These are phyloP conservation scores for Himalopsyche tibetana DNA, from an alignment of 2,888 invertebrate species.

Conservation along the genomic window DNA sequence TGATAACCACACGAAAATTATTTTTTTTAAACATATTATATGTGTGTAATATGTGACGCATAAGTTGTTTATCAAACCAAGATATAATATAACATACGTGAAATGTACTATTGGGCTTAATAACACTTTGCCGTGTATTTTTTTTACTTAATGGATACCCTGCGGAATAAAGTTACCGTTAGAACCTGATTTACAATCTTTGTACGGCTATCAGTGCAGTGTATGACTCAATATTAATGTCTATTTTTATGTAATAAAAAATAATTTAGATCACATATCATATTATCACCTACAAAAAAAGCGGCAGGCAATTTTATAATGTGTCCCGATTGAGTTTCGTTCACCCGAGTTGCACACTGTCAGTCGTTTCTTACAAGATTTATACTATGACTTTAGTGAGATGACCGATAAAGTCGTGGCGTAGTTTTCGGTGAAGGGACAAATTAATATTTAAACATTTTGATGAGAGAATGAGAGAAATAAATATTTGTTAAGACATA, in stretches of 20 bases:
- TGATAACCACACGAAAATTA: not conserved
- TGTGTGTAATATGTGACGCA: not conserved
- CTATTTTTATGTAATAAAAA: constrained; percentile 17
- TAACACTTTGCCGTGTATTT: not conserved
- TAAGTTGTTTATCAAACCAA: not conserved
- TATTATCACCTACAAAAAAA: constrained; percentile 23
- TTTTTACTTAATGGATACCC: not conserved
- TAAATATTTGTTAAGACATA: too few species aligned
- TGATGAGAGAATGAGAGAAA: too few species aligned
- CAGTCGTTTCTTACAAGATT: not conserved
- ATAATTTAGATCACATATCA: constrained; percentile 31
- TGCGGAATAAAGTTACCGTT: not conserved
- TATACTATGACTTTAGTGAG: not conserved
- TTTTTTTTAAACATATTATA: not conserved
- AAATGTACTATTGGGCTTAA: not conserved
- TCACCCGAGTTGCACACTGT: constrained; percentile 3
- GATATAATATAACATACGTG: not conserved
- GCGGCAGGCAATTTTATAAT: constrained; percentile 16
- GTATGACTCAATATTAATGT: constrained; percentile 8
- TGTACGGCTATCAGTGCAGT: not conserved
- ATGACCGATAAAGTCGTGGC: not conserved
- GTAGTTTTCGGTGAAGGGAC: too few species aligned
- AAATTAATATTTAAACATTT: too few species aligned
- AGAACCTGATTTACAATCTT: not conserved
- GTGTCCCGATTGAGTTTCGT: constrained; percentile 16